Percentiles rank a stretch among this genome's conserved stretches.
These are phyloP conservation scores for Tamias sibiricus DNA, from an alignment of 2,113 vertebrate genomes.

Conservation along the genomic window DNA sequence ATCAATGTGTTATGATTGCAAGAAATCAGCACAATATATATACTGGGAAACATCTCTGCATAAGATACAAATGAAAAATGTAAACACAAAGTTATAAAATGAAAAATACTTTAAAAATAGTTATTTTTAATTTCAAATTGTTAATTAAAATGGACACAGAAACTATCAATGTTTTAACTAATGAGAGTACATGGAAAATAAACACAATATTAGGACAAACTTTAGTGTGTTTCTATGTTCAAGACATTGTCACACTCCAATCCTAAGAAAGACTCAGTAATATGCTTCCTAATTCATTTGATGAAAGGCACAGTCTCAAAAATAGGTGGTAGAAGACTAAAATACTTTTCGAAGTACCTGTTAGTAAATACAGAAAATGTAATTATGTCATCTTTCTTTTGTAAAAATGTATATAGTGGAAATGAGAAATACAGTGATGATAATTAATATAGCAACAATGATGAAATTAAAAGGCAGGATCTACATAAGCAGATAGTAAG, in stretches of 20 bases:
- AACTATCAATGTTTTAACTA: not conserved
- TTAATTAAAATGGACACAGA: constrained; percentile 66
- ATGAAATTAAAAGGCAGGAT: not conserved
- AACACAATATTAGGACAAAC: not conserved
- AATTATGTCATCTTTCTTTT: constrained; percentile 8
- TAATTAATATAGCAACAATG: not conserved
- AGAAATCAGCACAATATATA: not conserved
- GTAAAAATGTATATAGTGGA: not conserved
- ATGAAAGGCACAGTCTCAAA: not conserved
- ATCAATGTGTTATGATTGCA: not conserved
- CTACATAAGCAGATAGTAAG: not conserved
- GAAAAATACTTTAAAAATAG: constrained; percentile 43
- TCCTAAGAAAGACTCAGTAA: constrained; percentile 13
- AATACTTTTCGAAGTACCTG: not conserved
- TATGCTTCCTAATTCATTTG: not conserved
- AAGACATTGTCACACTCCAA: constrained; percentile 31
- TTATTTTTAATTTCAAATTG: constrained; percentile 65
- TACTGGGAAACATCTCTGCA: not conserved
- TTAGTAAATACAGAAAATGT: not conserved
- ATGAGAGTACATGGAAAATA: constrained; percentile 35
- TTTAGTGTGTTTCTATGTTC: not conserved
- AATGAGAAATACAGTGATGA: constrained; percentile 17
- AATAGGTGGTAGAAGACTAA: not conserved
- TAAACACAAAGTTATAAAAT: constrained; percentile 40
- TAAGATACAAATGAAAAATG: constrained; percentile 17